These are phyloP conservation scores for Phengaris alcon DNA, from an alignment of 2,888 invertebrate species.

Conservation along the genomic window DNA sequence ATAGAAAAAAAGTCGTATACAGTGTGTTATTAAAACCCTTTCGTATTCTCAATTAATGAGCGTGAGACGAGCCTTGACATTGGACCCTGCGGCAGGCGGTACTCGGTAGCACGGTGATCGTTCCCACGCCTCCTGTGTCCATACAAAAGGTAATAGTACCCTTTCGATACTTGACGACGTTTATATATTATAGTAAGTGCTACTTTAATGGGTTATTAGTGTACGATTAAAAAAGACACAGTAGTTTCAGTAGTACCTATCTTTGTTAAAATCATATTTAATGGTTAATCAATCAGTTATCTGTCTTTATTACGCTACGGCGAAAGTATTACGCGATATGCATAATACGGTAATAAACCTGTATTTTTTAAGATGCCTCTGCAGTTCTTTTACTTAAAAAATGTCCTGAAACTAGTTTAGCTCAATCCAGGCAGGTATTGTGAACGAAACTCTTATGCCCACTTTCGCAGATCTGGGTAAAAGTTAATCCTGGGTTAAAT, in stretches of 20 bases:
- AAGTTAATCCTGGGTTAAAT: too few species aligned
- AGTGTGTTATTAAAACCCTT: constrained; percentile 13
- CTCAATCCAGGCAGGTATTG: too few species aligned
- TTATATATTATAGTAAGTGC: neutral
- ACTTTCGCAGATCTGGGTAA: too few species aligned
- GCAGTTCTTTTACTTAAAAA: too few species aligned
- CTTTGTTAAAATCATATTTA: too few species aligned
- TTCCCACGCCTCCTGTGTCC: constrained; percentile 24
- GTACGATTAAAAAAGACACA: neutral
- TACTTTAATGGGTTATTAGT: constrained; percentile 12
- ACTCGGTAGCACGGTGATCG: neutral
- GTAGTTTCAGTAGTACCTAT: neutral
- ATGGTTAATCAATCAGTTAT: too few species aligned
- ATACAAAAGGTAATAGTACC: constrained; percentile 19
- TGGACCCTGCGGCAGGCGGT: neutral
- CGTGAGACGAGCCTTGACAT: constrained; percentile 19
- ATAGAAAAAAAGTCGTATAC: constrained; percentile 11
- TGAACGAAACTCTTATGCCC: too few species aligned
- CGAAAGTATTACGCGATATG: too few species aligned
- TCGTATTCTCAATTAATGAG: constrained; percentile 3
- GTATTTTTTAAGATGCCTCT: too few species aligned
- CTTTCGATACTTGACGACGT: constrained; percentile 19
- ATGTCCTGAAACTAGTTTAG: too few species aligned
- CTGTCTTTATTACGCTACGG: too few species aligned
- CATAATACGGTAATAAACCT: too few species aligned